Conservation (phyloP, 2,113 vertebrate species). For the Caretta caretta region DNA sequence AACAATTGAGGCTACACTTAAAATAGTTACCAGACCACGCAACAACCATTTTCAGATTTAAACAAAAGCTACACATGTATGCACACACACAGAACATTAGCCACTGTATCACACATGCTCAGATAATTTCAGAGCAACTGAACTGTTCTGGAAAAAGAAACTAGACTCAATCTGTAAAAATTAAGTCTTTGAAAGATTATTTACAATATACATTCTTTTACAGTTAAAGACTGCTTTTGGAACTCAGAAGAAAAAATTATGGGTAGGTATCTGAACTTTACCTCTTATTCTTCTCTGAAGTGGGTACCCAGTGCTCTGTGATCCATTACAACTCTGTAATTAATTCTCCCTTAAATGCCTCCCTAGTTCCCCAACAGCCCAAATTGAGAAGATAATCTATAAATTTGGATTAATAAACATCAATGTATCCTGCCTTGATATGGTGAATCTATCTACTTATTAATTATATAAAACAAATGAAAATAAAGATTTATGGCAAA, state of each 20-base stretch:
- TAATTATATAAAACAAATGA: fast-evolving
- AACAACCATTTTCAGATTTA: not conserved
- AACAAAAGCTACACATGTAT: not conserved
- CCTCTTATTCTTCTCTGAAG: not conserved
- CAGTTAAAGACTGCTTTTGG: not conserved
- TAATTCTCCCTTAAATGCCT: not conserved
- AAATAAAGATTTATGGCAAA: not conserved
- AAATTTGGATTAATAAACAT: not conserved
- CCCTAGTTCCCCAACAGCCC: not conserved
- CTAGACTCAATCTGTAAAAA: not conserved
- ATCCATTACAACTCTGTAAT: not conserved
- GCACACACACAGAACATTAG: not conserved
- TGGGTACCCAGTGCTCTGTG: not conserved
- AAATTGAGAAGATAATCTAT: not conserved
- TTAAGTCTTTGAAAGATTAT: not conserved
- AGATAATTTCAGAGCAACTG: not conserved
- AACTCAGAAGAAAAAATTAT: not conserved
- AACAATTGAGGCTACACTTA: not conserved
- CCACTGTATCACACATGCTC: not conserved
- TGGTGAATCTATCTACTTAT: not conserved
- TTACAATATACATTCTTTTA: not conserved
- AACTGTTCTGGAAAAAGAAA: not conserved
- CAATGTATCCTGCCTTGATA: not conserved
- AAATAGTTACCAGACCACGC: not conserved
- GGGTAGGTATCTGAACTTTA: not conserved